These are phyloP conservation scores for Drosophila truncata DNA, from an alignment of 1,140 invertebrate genomes.

Conservation along the genomic window DNA sequence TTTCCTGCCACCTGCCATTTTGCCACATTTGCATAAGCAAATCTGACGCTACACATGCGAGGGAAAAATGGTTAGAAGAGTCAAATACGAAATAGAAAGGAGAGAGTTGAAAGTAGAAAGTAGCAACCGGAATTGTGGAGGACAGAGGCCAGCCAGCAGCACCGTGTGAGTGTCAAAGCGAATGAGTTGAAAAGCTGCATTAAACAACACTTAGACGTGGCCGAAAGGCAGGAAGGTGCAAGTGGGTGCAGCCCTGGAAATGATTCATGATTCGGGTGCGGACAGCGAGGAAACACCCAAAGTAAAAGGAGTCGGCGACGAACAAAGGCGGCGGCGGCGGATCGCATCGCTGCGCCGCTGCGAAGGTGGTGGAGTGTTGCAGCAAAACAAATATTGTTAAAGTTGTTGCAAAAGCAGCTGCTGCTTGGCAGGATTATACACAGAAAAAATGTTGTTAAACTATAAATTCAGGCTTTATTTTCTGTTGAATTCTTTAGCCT, in stretches of 20 bases:
- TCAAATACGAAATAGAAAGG: constrained; percentile 12
- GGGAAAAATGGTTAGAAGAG: not conserved
- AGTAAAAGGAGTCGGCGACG: constrained; percentile 55
- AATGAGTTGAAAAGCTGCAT: constrained; percentile 70
- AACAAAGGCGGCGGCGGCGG: constrained; percentile 53
- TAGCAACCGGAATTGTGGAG: constrained; percentile 13
- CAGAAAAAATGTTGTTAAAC: not conserved
- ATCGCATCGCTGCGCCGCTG: constrained; percentile 18
- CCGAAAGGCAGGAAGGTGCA: constrained; percentile 12
- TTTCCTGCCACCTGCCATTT: constrained; percentile 36
- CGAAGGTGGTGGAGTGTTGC: constrained; percentile 23
- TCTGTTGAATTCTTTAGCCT: too few relatives aligned
- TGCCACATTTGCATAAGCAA: constrained; percentile 67
- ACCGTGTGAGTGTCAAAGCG: constrained; percentile 36
- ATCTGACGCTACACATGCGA: constrained; percentile 56
- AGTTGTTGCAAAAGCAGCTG: constrained; percentile 60
- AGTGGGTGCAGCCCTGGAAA: constrained; percentile 64
- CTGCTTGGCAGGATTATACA: constrained; percentile 12
- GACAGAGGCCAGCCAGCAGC: not conserved
- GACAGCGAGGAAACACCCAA: constrained; percentile 61
- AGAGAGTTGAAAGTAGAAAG: constrained; percentile 5
- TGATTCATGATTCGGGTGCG: constrained; percentile 77
- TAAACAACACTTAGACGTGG: constrained; percentile 65
- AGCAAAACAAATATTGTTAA: constrained; percentile 80
- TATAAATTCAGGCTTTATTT: not conserved